A percentile compares a stretch with the other conserved stretches of the same genome.
Evolutionary conservation across 2,113 vertebrate genomes (phyloP).

Genomic region (Centrocercus urophasianus): DNA sequence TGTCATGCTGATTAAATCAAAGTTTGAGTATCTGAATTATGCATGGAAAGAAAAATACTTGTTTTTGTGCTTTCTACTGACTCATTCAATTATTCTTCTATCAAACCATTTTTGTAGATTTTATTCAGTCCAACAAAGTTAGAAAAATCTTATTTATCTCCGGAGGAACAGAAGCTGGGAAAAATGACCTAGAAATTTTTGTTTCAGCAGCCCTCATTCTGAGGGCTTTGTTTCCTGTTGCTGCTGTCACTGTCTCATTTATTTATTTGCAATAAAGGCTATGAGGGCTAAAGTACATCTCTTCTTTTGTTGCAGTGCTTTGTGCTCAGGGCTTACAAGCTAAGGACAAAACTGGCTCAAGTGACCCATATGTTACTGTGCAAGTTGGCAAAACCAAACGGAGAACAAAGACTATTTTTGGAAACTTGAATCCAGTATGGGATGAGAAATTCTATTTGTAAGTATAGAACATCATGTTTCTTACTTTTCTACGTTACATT

Average conservation of each 20-base stretch:
- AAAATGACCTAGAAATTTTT: neutral
- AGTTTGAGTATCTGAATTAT: neutral
- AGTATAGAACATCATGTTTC: constrained; percentile 65
- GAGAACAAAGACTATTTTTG: constrained; percentile 97
- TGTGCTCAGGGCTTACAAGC: constrained; percentile 97
- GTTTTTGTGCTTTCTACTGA: neutral
- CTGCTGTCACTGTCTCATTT: neutral
- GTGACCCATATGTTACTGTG: constrained; percentile 97
- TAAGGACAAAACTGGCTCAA: constrained; percentile 98
- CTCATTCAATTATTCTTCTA: neutral
- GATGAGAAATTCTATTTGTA: constrained; percentile 98
- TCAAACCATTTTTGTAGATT: neutral
- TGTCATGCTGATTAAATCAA: neutral
- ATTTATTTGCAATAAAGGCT: neutral
- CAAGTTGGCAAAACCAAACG: constrained; percentile 97
- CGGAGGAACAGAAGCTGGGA: neutral
- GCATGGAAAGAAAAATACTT: neutral
- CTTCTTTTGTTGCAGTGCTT: constrained; percentile 83
- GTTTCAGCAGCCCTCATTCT: neutral
- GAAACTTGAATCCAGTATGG: constrained; percentile 97
- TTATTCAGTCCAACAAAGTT: neutral
- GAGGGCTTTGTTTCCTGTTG: neutral
- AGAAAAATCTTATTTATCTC: neutral
- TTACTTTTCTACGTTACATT: neutral
- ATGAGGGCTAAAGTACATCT: neutral